Percentiles rank a stretch among this genome's conserved stretches.
Evolutionary conservation across 1,140 invertebrate species (phyloP).

Genomic region (Wasmannia auropunctata): DNA sequence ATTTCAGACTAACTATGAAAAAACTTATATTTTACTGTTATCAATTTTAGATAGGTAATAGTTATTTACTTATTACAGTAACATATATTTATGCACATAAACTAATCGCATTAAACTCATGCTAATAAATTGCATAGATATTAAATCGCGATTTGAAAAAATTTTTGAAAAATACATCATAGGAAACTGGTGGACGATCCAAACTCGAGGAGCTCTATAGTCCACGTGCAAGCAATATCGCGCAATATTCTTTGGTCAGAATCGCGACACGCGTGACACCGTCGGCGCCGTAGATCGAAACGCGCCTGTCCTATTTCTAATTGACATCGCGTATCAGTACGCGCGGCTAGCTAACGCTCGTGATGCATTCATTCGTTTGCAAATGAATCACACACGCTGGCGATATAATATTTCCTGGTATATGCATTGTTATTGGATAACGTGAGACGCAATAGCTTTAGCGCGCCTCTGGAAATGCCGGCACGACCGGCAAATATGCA

Average conservation of each 20-base stretch:
- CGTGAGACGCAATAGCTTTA: slow-evolving; percentile 24
- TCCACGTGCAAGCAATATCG: neutral
- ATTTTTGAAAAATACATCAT: neutral
- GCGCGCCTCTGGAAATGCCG: neutral
- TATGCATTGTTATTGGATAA: slow-evolving; percentile 10
- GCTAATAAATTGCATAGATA: neutral
- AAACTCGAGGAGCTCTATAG: neutral
- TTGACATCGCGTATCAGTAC: slow-evolving; percentile 26
- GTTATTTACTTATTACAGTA: too few species aligned
- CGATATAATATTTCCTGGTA: slow-evolving; percentile 39
- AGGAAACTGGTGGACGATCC: neutral
- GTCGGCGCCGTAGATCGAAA: slow-evolving; percentile 15
- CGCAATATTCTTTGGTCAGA: neutral
- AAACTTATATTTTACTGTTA: neutral
- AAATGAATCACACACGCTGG: slow-evolving; percentile 42
- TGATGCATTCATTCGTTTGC: slow-evolving; percentile 14
- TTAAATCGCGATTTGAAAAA: neutral
- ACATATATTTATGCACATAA: neutral
- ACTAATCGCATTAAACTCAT: neutral
- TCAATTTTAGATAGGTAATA: too few species aligned
- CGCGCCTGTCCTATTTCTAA: slow-evolving; percentile 21
- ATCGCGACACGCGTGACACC: neutral
- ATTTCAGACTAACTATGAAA: neutral
- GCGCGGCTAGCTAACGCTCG: neutral
- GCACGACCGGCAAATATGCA: neutral